A percentile compares a stretch with the other conserved stretches of the same genome.
Conservation (phyloP, 1,140 invertebrate genomes). For the Limonius californicus region DNA sequence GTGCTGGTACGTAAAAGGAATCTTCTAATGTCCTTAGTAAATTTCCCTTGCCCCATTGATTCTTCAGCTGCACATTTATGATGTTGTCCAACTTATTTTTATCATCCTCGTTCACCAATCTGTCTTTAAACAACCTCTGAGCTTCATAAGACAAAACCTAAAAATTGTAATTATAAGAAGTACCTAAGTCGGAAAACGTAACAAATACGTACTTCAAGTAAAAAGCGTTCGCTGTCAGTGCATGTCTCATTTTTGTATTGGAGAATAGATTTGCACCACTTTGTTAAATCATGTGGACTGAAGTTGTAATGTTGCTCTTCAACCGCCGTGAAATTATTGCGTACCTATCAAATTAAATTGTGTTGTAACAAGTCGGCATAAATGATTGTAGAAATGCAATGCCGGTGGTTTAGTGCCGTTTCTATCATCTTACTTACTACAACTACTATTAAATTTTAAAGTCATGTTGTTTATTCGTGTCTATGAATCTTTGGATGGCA, state of each 20-base stretch:
- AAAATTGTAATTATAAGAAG: too few relatives aligned
- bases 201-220: slow-evolving; percentile 25
- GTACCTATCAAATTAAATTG: neutral
- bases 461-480: too few relatives aligned
- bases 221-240: slow-evolving; percentile 19
- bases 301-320: slow-evolving; percentile 59
- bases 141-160: slow-evolving; percentile 73
- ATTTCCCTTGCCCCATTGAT: slow-evolving; percentile 52
- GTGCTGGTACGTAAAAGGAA: slow-evolving; percentile 34
- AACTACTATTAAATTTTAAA: too few relatives aligned
- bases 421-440: too few relatives aligned
- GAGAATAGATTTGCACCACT: slow-evolving; percentile 66
- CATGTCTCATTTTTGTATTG: slow-evolving; percentile 51
- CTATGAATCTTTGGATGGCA: too few relatives aligned
- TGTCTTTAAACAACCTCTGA: slow-evolving; percentile 71
- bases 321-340: neutral
- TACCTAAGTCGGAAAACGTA: too few relatives aligned
- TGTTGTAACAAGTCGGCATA: too few relatives aligned
- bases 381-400: too few relatives aligned
- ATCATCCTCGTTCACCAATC: slow-evolving; percentile 66
- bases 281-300: slow-evolving; percentile 60
- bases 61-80: slow-evolving; percentile 50
- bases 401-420: too few relatives aligned
- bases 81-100: slow-evolving; percentile 64
- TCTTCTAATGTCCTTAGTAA: slow-evolving; percentile 26